These are phyloP conservation scores for Caenorhabditis parvicauda DNA, from an alignment of 2,888 invertebrate species.

Conservation along the genomic window DNA sequence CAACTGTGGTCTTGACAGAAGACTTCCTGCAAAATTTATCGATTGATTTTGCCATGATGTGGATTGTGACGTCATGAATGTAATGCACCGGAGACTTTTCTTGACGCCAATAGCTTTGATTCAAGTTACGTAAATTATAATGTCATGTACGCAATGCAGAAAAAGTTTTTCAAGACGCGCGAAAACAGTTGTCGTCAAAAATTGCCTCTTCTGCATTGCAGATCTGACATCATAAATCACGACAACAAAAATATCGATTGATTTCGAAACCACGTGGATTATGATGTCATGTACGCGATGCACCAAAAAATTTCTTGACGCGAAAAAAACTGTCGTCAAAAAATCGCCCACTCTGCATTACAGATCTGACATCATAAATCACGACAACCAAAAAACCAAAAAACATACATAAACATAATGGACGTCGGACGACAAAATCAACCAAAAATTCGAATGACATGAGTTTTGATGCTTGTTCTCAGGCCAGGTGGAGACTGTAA, in stretches of 20 bases:
- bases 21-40: slow-evolving; percentile 10
- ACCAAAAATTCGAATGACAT: slow-evolving; percentile 29
- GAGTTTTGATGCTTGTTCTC: slow-evolving; percentile 17
- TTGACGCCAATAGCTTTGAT: no score
- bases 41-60: background rate
- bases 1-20: slow-evolving; percentile 55
- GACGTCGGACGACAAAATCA: slow-evolving; percentile 1
- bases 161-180: background rate
- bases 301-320: background rate
- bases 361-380: slow-evolving; percentile 5
- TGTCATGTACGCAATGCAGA: background rate
- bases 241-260: background rate
- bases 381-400: slow-evolving; percentile 1
- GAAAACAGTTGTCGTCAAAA: background rate
- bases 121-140: no score
- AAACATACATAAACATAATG: background rate
- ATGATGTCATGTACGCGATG: background rate
- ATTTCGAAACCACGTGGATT: no score
- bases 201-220: slow-evolving; percentile 2
- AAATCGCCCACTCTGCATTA: slow-evolving; percentile 4
- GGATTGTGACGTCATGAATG: no score
- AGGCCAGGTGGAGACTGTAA: slow-evolving; percentile 14
- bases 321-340: background rate
- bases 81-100: no score
- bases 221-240: slow-evolving; percentile 5